A percentile compares a stretch with the other conserved stretches of the same genome.
phyloP scores from a whole-genome alignment of 2,113 vertebrate species.

The Aplodontia rufa region DNA sequence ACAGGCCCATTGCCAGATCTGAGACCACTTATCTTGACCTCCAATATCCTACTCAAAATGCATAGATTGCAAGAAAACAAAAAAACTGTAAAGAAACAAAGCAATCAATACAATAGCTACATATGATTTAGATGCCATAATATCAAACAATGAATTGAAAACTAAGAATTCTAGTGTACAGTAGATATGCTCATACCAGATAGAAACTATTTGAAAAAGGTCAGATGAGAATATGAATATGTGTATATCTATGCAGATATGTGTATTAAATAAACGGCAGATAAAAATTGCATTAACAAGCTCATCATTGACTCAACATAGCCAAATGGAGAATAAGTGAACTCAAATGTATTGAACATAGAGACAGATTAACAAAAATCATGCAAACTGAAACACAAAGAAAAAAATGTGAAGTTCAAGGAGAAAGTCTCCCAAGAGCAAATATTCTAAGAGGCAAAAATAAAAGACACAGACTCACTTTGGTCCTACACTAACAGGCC shows the following conservation, averaged over 20 bases:
- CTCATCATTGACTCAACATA: not conserved
- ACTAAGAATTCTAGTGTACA: not conserved
- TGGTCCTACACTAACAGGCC: not conserved
- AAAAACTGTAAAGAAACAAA: not conserved
- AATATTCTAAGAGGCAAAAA: not conserved
- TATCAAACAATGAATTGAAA: not conserved
- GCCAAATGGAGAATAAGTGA: not conserved
- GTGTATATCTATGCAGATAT: too few species aligned
- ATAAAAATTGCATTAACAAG: not conserved
- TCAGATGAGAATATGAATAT: not conserved
- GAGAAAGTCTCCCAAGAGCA: not conserved
- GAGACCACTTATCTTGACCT: not conserved
- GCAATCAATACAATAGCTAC: too few species aligned
- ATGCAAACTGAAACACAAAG: not conserved
- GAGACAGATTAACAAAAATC: not conserved
- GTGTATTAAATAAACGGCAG: not conserved
- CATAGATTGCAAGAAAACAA: not conserved
- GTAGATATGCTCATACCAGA: not conserved
- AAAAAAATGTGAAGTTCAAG: not conserved
- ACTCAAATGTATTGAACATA: not conserved
- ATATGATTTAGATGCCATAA: not conserved
- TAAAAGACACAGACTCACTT: not conserved
- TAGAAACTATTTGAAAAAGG: not conserved
- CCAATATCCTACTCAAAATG: not conserved
- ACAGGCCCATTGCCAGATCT: not conserved